Evolutionary conservation across 2,888 invertebrate species (phyloP), one percentile per base, ranked within the genome.

Genomic region (Stenoptilia bipunctidactyla): DNA sequence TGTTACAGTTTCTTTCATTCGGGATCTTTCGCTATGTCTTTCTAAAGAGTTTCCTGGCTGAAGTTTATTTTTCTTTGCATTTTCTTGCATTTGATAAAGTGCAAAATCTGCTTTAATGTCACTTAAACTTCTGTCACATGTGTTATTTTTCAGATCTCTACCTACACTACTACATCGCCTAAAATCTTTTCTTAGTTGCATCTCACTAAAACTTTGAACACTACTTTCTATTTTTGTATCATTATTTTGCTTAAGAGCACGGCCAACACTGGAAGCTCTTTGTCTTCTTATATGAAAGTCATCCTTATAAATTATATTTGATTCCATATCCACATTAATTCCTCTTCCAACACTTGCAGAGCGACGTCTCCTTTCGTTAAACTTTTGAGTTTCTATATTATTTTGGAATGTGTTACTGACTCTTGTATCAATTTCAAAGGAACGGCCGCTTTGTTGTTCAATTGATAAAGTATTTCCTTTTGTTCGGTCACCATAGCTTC

Each of bases 381-480:
- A 52, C 36, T 56, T 58, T 43, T 61, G 58, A 1, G 49, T 49
- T 34, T 53, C 50, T 14, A 66, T 38, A 20, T 56, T 56, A 40
- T 60, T 56, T 58, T 77, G 75, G 45, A 79, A 80, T 20, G 75
- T 73, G 37, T 61, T 55, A 38, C 66, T 70, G 9, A 75, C 60
- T 50, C 76, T 80, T 2, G 75, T 79, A 44, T 83, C 71, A 47
- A 80, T 82, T 13, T 54, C 61, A 45, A 80, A 74, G n/a, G 69
- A 58, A 13, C 58, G 58, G 1, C 71, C 69, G 3, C 54, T 47
- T 36, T 66, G 52, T 4, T 59, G 50, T 49, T 68, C 56, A 1
- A 72, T 57, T 2, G 65, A 66, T 36, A 68, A 42, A 15, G 45
- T 56, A 14, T 66, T 66, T 15, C 56, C 20, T 20, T 20, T 20